phyloP scores from a whole-genome alignment of 2,797 vertebrate genomes.

The Poeciliopsis turneri region DNA sequence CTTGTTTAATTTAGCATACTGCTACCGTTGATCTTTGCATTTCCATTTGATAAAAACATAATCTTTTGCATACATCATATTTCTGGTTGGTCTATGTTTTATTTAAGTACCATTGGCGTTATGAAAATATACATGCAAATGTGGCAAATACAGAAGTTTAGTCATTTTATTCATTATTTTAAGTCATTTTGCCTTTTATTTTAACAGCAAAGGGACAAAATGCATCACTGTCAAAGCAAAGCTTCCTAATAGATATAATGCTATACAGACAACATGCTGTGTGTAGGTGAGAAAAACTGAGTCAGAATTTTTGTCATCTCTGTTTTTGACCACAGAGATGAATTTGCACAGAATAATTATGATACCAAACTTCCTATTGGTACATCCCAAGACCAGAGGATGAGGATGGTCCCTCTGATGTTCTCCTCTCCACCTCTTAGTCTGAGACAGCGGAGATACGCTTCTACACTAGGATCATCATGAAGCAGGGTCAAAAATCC shows the following conservation, averaged over 20 bases:
- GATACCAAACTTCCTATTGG: neutral
- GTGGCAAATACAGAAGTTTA: neutral
- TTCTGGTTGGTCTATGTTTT: neutral
- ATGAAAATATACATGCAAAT: neutral
- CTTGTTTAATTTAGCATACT: neutral
- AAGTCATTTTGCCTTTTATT: neutral
- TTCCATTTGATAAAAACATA: neutral
- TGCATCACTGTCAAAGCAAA: neutral
- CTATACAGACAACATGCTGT: neutral
- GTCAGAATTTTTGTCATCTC: neutral
- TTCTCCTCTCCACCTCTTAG: neutral
- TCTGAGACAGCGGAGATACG: neutral
- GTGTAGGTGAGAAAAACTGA: neutral
- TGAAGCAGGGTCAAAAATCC: neutral
- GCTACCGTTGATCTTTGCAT: neutral
- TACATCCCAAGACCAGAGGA: neutral
- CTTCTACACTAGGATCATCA: neutral
- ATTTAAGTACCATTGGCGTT: neutral
- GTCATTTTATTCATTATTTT: neutral
- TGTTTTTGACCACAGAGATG: neutral
- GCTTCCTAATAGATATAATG: neutral
- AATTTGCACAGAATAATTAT: neutral
- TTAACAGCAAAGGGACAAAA: neutral
- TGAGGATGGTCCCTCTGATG: neutral
- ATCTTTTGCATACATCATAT: neutral